Conservation (phyloP, 2,888 invertebrate genomes). For the Drosophila testacea region DNA sequence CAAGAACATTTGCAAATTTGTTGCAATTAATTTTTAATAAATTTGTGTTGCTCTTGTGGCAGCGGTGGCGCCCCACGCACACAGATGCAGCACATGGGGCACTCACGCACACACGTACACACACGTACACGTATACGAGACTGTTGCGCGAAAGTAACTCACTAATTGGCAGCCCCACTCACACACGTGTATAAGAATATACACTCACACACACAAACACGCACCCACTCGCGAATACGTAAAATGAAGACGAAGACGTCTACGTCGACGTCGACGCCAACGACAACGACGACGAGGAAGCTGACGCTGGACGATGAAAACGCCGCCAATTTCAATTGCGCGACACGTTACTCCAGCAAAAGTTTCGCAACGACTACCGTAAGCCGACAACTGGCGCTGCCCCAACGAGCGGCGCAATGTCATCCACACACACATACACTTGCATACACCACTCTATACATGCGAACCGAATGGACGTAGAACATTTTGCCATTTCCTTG, state of each 20-base stretch:
- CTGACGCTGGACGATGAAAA: slow-evolving; percentile 58
- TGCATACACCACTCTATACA: slow-evolving; percentile 5
- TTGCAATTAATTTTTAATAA: slow-evolving; percentile 34
- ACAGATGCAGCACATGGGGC: slow-evolving; percentile 39
- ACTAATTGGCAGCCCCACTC: slow-evolving; percentile 62
- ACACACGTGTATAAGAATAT: slow-evolving; percentile 24
- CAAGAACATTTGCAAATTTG: slow-evolving; percentile 14
- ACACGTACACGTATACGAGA: slow-evolving; percentile 40
- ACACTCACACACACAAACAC: slow-evolving; percentile 11
- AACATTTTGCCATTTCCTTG: slow-evolving; percentile 76
- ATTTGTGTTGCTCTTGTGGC: slow-evolving; percentile 26
- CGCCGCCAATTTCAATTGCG: slow-evolving; percentile 80
- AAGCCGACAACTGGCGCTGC: slow-evolving; percentile 77
- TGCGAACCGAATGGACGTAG: slow-evolving; percentile 63
- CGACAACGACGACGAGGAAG: slow-evolving; percentile 27
- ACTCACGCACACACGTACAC: slow-evolving; percentile 24
- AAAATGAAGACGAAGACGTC: slow-evolving; percentile 32
- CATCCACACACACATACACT: slow-evolving; percentile 61
- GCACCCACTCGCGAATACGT: slow-evolving; percentile 49
- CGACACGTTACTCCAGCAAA: slow-evolving; percentile 84
- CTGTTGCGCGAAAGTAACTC: slow-evolving; percentile 66
- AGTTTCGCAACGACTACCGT: slow-evolving; percentile 84
- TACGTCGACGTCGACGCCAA: slow-evolving; percentile 22
- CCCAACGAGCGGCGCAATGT: slow-evolving; percentile 74
- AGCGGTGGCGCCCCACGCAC: slow-evolving; percentile 51